These are phyloP conservation scores for Nemotelus nigrinus DNA, from an alignment of 2,888 invertebrate genomes.

Conservation along the genomic window DNA sequence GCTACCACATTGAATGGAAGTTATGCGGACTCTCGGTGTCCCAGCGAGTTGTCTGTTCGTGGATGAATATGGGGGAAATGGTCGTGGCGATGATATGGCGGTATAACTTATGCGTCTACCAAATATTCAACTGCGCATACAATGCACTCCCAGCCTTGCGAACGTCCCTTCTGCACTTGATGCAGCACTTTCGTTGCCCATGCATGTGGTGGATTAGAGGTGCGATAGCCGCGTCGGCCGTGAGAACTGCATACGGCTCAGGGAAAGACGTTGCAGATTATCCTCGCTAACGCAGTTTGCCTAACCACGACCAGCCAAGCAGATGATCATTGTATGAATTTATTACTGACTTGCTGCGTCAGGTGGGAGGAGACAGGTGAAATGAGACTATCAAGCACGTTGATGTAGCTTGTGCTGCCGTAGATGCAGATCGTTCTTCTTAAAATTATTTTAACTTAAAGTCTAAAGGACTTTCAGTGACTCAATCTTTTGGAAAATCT, in stretches of 20 bases:
- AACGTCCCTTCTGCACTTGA: neutral
- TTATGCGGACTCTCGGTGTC: neutral
- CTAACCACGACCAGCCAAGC: conserved; percentile 20
- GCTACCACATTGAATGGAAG: neutral
- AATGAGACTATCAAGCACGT: conserved; percentile 42
- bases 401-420: conserved; percentile 23
- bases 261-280: conserved; percentile 17
- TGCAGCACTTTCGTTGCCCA: neutral
- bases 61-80: no score
- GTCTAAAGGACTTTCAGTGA: no score
- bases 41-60: no score
- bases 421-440: neutral
- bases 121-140: conserved; percentile 47
- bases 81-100: conserved; percentile 1
- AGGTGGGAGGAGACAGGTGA: conserved; percentile 44
- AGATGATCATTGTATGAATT: conserved; percentile 18
- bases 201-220: neutral
- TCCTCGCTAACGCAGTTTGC: conserved; percentile 21
- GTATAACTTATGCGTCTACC: conserved; percentile 40
- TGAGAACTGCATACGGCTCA: conserved; percentile 34
- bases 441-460: no score
- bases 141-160: conserved; percentile 18
- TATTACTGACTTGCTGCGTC: conserved; percentile 17
- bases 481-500: no score
- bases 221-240: neutral